Conservation (phyloP, 2,888 invertebrate genomes). For the Minunthozetes semirufus region DNA sequence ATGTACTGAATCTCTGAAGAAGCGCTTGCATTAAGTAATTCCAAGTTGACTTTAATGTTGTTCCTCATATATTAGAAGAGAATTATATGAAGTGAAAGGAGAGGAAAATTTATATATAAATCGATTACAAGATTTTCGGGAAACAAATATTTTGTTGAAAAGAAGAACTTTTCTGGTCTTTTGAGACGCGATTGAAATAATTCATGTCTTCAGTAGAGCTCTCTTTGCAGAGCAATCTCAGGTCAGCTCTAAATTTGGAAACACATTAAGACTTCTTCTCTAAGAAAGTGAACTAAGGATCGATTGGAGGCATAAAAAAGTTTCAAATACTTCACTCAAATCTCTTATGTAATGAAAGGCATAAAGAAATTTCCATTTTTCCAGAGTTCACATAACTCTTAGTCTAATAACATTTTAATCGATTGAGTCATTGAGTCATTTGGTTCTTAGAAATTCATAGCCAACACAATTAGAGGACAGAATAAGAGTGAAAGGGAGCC, state of each 20-base stretch:
- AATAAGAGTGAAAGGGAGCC: too few relatives aligned
- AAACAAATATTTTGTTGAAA: constrained; percentile 22
- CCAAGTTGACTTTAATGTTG: constrained; percentile 12
- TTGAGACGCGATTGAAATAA: constrained; percentile 16
- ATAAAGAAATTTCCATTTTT: too few relatives aligned
- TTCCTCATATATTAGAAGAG: neutral
- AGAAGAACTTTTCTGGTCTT: constrained; percentile 8
- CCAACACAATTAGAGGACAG: too few relatives aligned
- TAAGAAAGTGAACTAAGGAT: neutral
- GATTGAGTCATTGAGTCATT: neutral
- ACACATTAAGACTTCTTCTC: neutral
- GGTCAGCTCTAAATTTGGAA: neutral
- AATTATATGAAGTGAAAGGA: neutral
- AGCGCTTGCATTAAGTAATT: neutral
- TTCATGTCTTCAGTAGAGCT: neutral
- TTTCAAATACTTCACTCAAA: neutral
- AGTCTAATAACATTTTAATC: neutral
- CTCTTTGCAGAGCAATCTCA: neutral
- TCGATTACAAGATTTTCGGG: constrained; percentile 10
- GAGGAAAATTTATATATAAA: neutral
- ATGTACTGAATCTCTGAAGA: constrained; percentile 5
- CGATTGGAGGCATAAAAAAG: neutral
- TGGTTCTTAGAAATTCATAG: too few relatives aligned
- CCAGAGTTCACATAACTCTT: too few relatives aligned
- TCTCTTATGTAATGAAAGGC: too few relatives aligned